Conservation (phyloP, 2,113 vertebrate genomes). For the Paralichthys olivaceus region DNA sequence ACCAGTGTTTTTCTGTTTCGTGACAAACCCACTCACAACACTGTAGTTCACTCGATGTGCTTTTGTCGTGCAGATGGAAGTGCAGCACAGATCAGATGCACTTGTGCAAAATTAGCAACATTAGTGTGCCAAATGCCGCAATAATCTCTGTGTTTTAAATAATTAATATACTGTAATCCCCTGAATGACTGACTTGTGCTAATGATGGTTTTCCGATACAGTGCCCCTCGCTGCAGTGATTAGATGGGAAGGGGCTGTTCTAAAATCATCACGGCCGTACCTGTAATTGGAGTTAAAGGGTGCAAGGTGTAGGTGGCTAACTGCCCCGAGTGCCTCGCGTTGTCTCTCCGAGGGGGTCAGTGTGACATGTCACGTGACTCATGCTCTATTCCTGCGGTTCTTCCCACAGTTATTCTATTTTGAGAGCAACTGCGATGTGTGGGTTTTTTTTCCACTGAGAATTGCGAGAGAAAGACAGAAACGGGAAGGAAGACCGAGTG, state of each 20-base stretch:
- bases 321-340: constrained; percentile 3
- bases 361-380: constrained; percentile 45
- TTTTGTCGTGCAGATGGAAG: neutral
- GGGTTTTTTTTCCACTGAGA: constrained; percentile 42
- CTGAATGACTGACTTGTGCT: neutral
- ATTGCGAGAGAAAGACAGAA: constrained; percentile 9
- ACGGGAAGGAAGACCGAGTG: constrained; percentile 19
- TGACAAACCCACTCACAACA: neutral
- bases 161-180: neutral
- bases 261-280: neutral
- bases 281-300: constrained; percentile 39
- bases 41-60: neutral
- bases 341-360: constrained; percentile 36
- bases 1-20: neutral
- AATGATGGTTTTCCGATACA: neutral
- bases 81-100: neutral
- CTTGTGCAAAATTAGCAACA: neutral
- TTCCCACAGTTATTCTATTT: constrained; percentile 57
- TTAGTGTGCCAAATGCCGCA: neutral
- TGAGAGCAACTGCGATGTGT: constrained; percentile 40
- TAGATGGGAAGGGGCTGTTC: constrained; percentile 8
- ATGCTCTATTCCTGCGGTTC: constrained; percentile 12
- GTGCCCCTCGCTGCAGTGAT: neutral
- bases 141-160: neutral
- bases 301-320: constrained; percentile 37